These are phyloP conservation scores for Schizopygopsis malacanthus DNA, from an alignment of 2,797 vertebrate species.

Conservation along the genomic window DNA sequence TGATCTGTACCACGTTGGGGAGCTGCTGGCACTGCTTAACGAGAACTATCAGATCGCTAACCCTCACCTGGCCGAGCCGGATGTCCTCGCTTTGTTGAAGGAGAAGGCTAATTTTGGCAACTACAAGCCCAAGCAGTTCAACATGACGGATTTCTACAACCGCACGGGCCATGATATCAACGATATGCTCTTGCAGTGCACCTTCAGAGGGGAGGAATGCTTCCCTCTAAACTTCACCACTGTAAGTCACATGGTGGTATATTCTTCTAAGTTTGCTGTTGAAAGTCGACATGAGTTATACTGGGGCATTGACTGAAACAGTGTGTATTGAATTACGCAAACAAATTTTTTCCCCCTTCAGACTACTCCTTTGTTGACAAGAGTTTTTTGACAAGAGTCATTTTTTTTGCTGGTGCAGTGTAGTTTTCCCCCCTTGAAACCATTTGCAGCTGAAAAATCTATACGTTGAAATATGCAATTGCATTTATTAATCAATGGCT, in stretches of 20 bases:
- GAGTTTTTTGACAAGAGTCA: not conserved
- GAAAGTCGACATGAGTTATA: not conserved
- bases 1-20: slow-evolving; percentile 89
- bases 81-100: slow-evolving; percentile 83
- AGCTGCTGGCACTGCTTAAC: slow-evolving; percentile 86
- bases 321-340: slow-evolving; percentile 27
- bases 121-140: slow-evolving; percentile 89
- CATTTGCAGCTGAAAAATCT: slow-evolving; percentile 7
- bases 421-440: not conserved
- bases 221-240: slow-evolving; percentile 84
- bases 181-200: slow-evolving; percentile 90
- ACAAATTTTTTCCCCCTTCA: not conserved
- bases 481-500: slow-evolving; percentile 11
- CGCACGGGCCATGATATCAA: slow-evolving; percentile 87
- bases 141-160: slow-evolving; percentile 92
- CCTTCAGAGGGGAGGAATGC: slow-evolving; percentile 85
- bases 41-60: slow-evolving; percentile 86
- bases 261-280: slow-evolving; percentile 35
- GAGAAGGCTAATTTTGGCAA: slow-evolving; percentile 88
- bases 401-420: slow-evolving; percentile 16
- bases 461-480: slow-evolving; percentile 18
- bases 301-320: not conserved
- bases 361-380: slow-evolving; percentile 27
- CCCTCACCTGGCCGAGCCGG: slow-evolving; percentile 84
- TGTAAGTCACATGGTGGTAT: slow-evolving; percentile 76